Evolutionary conservation across 2,888 invertebrate species (phyloP), one percentile per base, ranked within the genome.

Genomic region (Liopterus haemorrhoidalis): DNA sequence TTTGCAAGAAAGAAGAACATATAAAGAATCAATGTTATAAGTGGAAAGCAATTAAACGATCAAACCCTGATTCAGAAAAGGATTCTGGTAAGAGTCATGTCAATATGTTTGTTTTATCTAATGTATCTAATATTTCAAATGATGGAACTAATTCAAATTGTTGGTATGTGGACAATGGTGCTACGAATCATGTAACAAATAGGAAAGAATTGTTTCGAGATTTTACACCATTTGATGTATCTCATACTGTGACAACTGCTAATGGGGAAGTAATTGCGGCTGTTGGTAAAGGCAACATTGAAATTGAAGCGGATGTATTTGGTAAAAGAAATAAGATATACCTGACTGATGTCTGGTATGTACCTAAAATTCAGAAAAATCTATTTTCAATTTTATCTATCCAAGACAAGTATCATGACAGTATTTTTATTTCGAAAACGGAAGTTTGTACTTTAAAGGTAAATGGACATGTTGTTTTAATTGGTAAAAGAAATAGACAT

Each of bases 121-220:
- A n/a, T n/a, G n/a, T n/a, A n/a, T n/a, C n/a, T n/a, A n/a, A n/a
- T n/a, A n/a, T n/a, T n/a, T n/a, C n/a, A n/a, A n/a, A n/a, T n/a
- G n/a, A n/a, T n/a, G n/a, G n/a, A n/a, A n/a, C n/a, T n/a, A n/a
- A 35, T 32, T 24, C 24, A 18, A 38, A 33, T 32, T 16, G 25
- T 16, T 46, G 41, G 46, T 42, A 41, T 21, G 27, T 42, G 25
- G 47, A 47, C 39, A 47, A 47, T 38, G 42, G 42, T n/a, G 47
- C 42, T 5, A 38, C 20, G 21, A 38, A 16, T 38, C 33, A 38
- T 31, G 32, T 42, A 19, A 16, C 30, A 24, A 46, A 46, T 22
- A 27, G 28, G 14, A 15, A 14, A 36, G 12, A 25, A 16, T 15
- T 37, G 14, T 41, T 37, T 24, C 20, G 37, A 41, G 24, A 18